Conservation (phyloP, 2,113 vertebrate species). For the Phalacrocorax aristotelis region DNA sequence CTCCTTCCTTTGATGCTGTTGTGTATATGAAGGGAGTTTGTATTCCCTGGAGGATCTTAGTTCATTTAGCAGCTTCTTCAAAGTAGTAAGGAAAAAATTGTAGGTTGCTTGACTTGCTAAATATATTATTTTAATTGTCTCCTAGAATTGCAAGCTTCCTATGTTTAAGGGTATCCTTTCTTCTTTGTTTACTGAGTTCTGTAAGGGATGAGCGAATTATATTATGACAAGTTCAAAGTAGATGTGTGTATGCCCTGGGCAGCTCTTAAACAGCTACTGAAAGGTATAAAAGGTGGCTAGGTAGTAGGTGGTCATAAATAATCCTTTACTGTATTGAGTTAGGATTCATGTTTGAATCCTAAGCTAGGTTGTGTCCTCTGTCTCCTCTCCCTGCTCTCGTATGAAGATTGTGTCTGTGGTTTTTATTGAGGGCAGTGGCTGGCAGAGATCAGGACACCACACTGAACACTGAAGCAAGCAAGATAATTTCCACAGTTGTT, state of each 20-base stretch:
- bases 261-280: not conserved
- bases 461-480: not conserved
- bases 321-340: not conserved
- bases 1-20: not conserved
- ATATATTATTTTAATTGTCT: not conserved
- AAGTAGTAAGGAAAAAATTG: not conserved
- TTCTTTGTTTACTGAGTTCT: not conserved
- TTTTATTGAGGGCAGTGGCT: not conserved
- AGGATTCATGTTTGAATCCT: too few species aligned
- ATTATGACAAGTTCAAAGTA: not conserved
- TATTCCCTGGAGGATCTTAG: not conserved
- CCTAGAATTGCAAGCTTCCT: not conserved
- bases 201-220: not conserved
- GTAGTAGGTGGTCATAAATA: not conserved
- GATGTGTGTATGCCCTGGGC: not conserved
- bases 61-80: not conserved
- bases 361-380: not conserved
- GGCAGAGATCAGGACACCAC: not conserved
- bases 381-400: not conserved
- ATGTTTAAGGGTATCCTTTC: not conserved
- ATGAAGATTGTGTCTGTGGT: not conserved
- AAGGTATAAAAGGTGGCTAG: not conserved
- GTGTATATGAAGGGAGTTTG: not conserved
- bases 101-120: not conserved
- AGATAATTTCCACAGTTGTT: constrained; percentile 1